A percentile compares a stretch with the other conserved stretches of the same genome.
These are phyloP conservation scores for Candidula unifasciata DNA, from an alignment of 2,888 invertebrate species.

Conservation along the genomic window DNA sequence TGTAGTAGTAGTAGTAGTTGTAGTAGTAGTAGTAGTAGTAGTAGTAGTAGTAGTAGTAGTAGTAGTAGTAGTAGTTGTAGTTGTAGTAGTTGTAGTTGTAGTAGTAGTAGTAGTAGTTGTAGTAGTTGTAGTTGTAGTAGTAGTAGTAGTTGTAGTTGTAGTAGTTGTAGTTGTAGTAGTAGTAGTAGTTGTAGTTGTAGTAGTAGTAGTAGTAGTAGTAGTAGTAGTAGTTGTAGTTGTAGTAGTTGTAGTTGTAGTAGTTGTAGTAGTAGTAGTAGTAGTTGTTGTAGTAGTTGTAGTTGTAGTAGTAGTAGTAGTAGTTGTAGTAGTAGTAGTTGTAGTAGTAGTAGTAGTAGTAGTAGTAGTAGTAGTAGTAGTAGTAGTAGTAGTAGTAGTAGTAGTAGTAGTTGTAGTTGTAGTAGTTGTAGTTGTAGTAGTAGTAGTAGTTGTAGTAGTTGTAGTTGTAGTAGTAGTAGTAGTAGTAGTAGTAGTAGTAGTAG, in stretches of 20 bases:
- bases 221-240: not conserved
- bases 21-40: no score
- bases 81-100: no score
- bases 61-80: not conserved
- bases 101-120: not conserved
- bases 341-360: conserved; percentile 31
- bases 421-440: conserved; percentile 10
- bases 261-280: not conserved
- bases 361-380: conserved; percentile 41
- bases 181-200: not conserved
- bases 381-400: conserved; percentile 37
- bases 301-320: not conserved
- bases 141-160: conserved; percentile 1
- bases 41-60: no score
- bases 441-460: not conserved
- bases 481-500: not conserved
- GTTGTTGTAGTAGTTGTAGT: not conserved
- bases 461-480: conserved; percentile 10
- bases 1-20: conserved; percentile 43
- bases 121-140: not conserved
- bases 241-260: not conserved
- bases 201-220: not conserved
- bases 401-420: conserved; percentile 16
- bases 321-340: not conserved
- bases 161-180: not conserved